phyloP scores from a whole-genome alignment of 2,888 invertebrate genomes.

The Mechanitis messenoides region DNA sequence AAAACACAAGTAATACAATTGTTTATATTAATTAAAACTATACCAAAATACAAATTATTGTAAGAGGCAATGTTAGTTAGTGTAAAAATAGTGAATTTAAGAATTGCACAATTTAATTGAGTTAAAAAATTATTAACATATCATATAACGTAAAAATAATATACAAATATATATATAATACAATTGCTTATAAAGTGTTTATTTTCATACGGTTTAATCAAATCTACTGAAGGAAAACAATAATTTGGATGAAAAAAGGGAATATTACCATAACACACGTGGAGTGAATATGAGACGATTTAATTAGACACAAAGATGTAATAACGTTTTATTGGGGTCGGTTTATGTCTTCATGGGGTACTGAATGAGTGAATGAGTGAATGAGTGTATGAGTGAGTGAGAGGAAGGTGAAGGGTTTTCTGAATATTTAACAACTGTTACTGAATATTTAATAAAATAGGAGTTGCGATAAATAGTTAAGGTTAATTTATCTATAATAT shows the following conservation, averaged over 20 bases:
- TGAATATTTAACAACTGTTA: no score
- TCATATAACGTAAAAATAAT: no score
- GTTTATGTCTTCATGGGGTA: constrained; percentile 51
- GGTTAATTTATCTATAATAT: no score
- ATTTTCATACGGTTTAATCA: constrained; percentile 14
- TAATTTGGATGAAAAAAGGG: constrained; percentile 22
- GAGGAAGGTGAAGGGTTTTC: not conserved
- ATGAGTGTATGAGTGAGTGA: constrained; percentile 26
- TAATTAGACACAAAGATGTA: constrained; percentile 63
- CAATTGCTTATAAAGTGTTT: not conserved
- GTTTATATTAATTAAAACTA: no score
- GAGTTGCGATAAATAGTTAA: no score
- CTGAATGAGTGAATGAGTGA: constrained; percentile 28
- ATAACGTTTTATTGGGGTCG: constrained; percentile 53
- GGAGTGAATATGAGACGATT: constrained; percentile 36
- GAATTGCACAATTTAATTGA: no score
- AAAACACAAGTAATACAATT: no score
- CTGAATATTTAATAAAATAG: no score
- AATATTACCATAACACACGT: constrained; percentile 35
- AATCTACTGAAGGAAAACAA: constrained; percentile 20
- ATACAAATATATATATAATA: not conserved
- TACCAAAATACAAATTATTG: no score
- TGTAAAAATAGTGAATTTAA: no score
- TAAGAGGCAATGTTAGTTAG: no score
- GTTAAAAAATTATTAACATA: no score